A percentile compares a stretch with the other conserved stretches of the same genome.
Conservation (phyloP, 1,140 invertebrate genomes). For the Ceratoteleas bidentatus region DNA sequence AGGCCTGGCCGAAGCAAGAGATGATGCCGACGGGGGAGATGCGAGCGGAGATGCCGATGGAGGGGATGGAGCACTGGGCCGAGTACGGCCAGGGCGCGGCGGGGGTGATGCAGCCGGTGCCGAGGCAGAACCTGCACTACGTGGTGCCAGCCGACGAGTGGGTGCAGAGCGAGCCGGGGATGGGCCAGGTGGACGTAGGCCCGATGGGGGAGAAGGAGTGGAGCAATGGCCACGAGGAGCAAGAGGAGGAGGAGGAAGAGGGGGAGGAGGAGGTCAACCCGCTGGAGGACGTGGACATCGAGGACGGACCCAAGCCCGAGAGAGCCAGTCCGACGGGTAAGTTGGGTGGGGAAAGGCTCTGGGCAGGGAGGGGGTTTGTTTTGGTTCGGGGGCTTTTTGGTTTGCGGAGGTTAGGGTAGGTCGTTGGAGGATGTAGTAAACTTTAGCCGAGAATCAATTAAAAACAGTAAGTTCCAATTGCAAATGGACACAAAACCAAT, state of each 20-base stretch:
- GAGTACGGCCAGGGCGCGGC: conserved; percentile 56
- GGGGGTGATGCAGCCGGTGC: not conserved
- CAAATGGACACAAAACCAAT: too few relatives aligned
- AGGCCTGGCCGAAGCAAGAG: conserved; percentile 67
- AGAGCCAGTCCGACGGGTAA: conserved; percentile 41
- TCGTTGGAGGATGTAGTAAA: too few relatives aligned
- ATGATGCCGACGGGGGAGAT: conserved; percentile 33
- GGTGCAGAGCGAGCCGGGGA: conserved; percentile 17
- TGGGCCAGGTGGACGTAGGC: conserved; percentile 24
- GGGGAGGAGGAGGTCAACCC: conserved; percentile 31
- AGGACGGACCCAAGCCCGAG: conserved; percentile 41
- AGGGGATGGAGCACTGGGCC: conserved; percentile 68
- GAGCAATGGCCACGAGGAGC: conserved; percentile 24
- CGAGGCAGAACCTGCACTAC: conserved; percentile 32
- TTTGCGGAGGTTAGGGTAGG: too few relatives aligned
- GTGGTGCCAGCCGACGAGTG: conserved; percentile 29
- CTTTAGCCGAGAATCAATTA: too few relatives aligned
- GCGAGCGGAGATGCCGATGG: conserved; percentile 51
- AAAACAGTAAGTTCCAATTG: too few relatives aligned
- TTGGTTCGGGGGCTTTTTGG: not conserved
- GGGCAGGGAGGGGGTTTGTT: too few relatives aligned
- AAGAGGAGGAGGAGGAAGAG: conserved; percentile 25
- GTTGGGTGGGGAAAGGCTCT: too few relatives aligned
- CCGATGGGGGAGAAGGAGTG: conserved; percentile 19
- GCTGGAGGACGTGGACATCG: conserved; percentile 41